phyloP scores from a whole-genome alignment of 2,888 invertebrate species.

The Leptura quadrifasciata region DNA sequence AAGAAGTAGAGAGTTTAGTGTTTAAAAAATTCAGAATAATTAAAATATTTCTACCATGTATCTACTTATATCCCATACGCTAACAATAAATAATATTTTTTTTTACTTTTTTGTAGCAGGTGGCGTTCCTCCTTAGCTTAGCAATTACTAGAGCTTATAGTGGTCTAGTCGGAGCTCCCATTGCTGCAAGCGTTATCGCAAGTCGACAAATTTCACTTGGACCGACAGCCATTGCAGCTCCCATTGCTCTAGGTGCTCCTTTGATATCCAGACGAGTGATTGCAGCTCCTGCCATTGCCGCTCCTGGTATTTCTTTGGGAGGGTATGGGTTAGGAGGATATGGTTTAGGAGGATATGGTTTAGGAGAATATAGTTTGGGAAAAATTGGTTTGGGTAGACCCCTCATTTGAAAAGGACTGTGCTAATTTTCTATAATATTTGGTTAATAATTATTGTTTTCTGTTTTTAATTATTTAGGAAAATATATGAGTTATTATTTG shows the following conservation, averaged over 20 bases:
- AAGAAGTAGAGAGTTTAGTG: no score
- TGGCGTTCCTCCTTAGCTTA: constrained; percentile 2
- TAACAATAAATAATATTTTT: background rate
- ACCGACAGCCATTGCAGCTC: constrained; percentile 21
- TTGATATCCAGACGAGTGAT: constrained; percentile 8
- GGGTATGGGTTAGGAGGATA: background rate
- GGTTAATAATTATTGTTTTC: background rate
- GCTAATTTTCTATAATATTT: background rate
- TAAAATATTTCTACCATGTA: no score
- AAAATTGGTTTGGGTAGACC: background rate
- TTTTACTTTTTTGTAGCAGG: constrained; percentile 3
- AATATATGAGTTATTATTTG: constrained; percentile 20
- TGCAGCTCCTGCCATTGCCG: constrained; percentile 10
- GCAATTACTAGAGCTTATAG: constrained; percentile 6
- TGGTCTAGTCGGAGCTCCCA: constrained; percentile 23
- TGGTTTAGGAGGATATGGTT: background rate
- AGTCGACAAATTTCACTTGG: constrained; percentile 14
- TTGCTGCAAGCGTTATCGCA: constrained; percentile 20
- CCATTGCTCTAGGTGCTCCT: constrained; percentile 13
- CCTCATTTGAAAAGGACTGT: constrained; percentile 11
- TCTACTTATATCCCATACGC: no score
- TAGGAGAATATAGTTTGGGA: constrained; percentile 10
- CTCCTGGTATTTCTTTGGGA: background rate
- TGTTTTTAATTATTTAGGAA: constrained; percentile 15
- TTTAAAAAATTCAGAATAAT: no score